Evolutionary conservation across 2,888 invertebrate species (phyloP).

Genomic region (Corbicula japonica): DNA sequence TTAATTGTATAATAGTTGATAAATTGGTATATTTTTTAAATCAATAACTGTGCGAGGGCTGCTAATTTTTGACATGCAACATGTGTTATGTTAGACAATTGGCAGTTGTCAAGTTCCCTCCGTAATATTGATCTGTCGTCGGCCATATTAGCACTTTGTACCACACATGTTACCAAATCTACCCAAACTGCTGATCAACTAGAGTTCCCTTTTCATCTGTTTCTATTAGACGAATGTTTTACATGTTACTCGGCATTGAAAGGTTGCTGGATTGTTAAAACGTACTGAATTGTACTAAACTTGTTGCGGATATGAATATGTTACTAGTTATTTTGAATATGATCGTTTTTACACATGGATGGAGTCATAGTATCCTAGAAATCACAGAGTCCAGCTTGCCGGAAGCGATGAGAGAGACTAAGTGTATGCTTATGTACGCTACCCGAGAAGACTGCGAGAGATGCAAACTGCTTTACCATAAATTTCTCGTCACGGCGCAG

Average conservation of each 20-base stretch:
- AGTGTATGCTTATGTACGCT: slow-evolving; percentile 45
- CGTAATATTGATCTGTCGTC: not conserved
- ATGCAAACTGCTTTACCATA: slow-evolving; percentile 69
- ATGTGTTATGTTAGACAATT: not conserved
- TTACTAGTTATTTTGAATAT: not conserved
- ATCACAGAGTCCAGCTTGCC: slow-evolving; percentile 42
- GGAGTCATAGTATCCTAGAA: slow-evolving; percentile 5
- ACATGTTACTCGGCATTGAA: not conserved
- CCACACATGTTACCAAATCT: slow-evolving; percentile 3
- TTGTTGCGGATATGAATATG: not conserved
- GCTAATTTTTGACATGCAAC: not conserved
- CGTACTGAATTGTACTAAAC: not conserved
- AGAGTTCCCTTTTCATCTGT: too few species aligned
- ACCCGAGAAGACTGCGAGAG: slow-evolving; percentile 54
- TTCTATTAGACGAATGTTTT: not conserved
- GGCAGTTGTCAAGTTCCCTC: not conserved
- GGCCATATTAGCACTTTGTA: slow-evolving; percentile 1
- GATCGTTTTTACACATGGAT: not conserved
- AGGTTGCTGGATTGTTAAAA: not conserved
- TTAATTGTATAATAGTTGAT: too few species aligned
- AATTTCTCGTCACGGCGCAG: slow-evolving; percentile 71
- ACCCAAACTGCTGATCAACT: not conserved
- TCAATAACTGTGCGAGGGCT: too few species aligned
- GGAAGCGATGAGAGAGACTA: slow-evolving; percentile 32
- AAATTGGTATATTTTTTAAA: too few species aligned